Conservation (phyloP, 64 coral and sea anemone genomes). For the Pocillopora verrucosa region DNA sequence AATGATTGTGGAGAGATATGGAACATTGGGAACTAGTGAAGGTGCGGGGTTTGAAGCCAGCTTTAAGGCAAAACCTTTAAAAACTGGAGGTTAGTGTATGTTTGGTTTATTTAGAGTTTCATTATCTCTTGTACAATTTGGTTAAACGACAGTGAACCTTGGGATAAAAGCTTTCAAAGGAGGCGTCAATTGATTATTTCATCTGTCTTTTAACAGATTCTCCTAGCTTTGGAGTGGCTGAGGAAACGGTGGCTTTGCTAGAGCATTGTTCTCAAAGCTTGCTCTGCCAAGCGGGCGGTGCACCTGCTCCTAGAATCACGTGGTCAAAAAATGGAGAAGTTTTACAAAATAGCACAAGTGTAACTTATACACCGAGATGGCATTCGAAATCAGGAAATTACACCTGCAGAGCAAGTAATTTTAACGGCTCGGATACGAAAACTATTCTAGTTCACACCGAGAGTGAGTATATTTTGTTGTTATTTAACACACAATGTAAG, state of each 20-base stretch:
- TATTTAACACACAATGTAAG: too few relatives aligned
- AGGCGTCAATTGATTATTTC: too few relatives aligned
- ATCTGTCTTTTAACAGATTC: background rate
- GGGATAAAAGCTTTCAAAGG: background rate
- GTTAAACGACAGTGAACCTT: background rate
- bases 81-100: background rate
- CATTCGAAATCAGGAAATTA: background rate
- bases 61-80: background rate
- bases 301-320: slow-evolving; percentile 5
- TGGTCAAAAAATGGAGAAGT: background rate
- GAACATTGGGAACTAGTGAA: background rate
- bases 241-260: background rate
- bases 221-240: background rate
- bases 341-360: slow-evolving; percentile 7
- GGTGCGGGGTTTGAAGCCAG: background rate
- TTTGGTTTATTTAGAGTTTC: background rate
- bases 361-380: background rate
- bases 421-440: background rate
- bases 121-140: too few relatives aligned
- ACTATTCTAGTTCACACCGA: background rate
- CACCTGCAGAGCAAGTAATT: background rate
- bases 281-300: background rate
- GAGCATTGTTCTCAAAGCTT: background rate
- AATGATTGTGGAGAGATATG: background rate
- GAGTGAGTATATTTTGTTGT: background rate